Evolutionary conservation across 2,113 vertebrate genomes (phyloP).

Genomic region (Marmota flaviventris): DNA sequence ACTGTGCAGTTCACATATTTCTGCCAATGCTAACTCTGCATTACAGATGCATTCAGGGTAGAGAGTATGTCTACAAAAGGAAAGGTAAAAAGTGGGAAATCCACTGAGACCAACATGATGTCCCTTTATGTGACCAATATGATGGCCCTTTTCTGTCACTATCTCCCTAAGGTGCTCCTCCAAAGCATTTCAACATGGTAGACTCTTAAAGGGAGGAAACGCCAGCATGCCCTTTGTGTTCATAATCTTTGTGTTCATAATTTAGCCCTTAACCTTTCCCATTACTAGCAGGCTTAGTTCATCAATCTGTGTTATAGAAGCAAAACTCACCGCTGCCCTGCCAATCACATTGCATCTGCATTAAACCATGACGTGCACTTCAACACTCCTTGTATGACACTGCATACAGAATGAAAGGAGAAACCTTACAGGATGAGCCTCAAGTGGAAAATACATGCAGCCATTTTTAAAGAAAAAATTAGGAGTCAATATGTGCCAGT

Average conservation of each 20-base stretch:
- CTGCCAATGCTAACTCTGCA: not conserved
- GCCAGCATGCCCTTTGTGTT: not conserved
- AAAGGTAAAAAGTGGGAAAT: not conserved
- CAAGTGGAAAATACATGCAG: not conserved
- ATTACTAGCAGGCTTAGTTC: not conserved
- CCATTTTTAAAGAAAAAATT: not conserved
- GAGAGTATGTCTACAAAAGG: not conserved
- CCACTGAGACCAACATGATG: too few species aligned
- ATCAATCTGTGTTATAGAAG: not conserved
- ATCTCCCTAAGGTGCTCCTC: accelerated
- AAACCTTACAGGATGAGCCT: not conserved
- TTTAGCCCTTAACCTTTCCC: not conserved
- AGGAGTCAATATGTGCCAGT: not conserved
- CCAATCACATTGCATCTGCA: not conserved
- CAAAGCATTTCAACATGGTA: not conserved
- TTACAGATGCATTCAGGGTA: not conserved
- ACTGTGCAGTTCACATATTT: not conserved
- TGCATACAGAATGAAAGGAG: not conserved
- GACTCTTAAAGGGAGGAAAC: not conserved
- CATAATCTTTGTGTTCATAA: too few species aligned
- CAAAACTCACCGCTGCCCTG: not conserved
- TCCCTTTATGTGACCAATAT: too few species aligned
- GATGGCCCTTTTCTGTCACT: not conserved
- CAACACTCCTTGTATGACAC: too few species aligned
- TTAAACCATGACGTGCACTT: not conserved